Evolutionary conservation across 2,888 invertebrate genomes (phyloP).

Genomic region (Pristionchus entomophagus): DNA sequence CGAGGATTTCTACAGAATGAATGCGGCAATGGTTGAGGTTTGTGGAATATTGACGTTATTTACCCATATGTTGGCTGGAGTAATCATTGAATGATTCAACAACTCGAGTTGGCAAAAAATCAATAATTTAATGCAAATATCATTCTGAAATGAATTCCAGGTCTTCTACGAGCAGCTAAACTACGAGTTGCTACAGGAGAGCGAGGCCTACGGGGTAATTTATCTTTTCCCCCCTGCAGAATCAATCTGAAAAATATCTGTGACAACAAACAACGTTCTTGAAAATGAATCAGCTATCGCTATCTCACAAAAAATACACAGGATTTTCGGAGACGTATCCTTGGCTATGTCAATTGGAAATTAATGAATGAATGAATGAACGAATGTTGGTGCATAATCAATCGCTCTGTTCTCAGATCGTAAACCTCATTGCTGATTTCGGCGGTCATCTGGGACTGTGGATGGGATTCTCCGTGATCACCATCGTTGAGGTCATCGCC

Average conservation of each 20-base stretch:
- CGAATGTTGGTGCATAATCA: too few species aligned
- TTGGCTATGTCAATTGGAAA: too few species aligned
- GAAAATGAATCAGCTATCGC: too few species aligned
- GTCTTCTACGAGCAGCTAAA: conserved; percentile 68
- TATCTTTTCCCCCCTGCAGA: too few species aligned
- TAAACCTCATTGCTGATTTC: conserved; percentile 68
- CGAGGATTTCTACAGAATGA: conserved; percentile 63
- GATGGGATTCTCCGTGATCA: conserved; percentile 71
- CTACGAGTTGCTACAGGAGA: conserved; percentile 66
- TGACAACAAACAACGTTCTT: neutral
- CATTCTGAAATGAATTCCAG: conserved; percentile 48
- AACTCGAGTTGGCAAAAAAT: neutral
- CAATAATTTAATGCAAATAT: too few species aligned
- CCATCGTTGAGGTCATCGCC: conserved; percentile 72
- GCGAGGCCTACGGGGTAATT: conserved; percentile 61
- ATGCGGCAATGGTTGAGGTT: conserved; percentile 65
- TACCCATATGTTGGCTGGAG: too few species aligned
- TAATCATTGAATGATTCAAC: neutral
- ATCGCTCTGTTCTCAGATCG: too few species aligned
- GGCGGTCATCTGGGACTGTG: conserved; percentile 68
- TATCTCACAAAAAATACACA: too few species aligned
- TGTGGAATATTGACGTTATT: neutral
- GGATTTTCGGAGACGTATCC: too few species aligned
- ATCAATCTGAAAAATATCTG: neutral
- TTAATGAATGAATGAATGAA: too few species aligned